Percentiles rank a stretch among this genome's conserved stretches.
phyloP scores from a whole-genome alignment of 2,113 vertebrate genomes.

The Oxygymnocypris stewartii region DNA sequence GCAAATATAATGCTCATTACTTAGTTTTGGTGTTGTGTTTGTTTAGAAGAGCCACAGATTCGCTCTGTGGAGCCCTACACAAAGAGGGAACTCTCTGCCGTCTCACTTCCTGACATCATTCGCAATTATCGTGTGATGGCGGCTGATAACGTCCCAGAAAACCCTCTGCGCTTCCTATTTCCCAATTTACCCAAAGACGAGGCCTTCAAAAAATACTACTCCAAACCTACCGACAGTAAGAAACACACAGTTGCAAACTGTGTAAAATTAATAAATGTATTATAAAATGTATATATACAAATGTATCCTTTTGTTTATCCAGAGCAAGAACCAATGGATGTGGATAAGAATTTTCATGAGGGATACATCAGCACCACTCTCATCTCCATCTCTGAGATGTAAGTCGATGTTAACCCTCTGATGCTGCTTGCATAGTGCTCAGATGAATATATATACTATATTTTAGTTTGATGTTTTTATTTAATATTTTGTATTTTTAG shows the following conservation, averaged over 20 bases:
- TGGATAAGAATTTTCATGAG: conserved; percentile 76
- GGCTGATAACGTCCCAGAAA: conserved; percentile 92
- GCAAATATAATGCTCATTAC: background rate
- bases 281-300: background rate
- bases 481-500: background rate
- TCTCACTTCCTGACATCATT: conserved; percentile 93
- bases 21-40: background rate
- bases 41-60: conserved; percentile 78
- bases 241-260: background rate
- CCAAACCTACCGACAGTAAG: conserved; percentile 88
- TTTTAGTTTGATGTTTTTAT: background rate
- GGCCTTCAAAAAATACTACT: conserved; percentile 96
- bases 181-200: conserved; percentile 88
- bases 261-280: background rate
- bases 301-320: background rate
- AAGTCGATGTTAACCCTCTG: conserved; percentile 67
- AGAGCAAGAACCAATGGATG: conserved; percentile 92
- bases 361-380: conserved; percentile 96
- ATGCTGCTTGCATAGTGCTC: no score
- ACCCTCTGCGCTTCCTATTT: conserved; percentile 90
- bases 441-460: no score
- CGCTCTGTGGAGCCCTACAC: conserved; percentile 96
- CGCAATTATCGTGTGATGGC: conserved; percentile 98
- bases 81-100: conserved; percentile 89
- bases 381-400: conserved; percentile 98